Conservation (phyloP, 1,140 invertebrate species). For the Hyles vespertilio region DNA sequence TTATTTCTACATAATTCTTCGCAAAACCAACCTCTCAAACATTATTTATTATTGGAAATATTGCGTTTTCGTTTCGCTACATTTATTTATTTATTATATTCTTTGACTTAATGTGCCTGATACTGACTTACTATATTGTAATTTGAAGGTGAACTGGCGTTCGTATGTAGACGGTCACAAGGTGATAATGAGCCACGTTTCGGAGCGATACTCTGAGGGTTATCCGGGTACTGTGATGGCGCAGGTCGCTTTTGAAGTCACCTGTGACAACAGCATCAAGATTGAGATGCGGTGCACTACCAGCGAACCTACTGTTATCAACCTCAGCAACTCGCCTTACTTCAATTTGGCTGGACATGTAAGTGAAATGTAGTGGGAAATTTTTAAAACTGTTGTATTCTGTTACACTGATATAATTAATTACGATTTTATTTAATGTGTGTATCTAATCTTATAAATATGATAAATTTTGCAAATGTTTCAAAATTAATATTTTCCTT, state of each 20-base stretch:
- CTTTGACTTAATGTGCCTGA: not conserved
- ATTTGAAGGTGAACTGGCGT: slow-evolving; percentile 76
- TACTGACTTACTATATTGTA: not conserved
- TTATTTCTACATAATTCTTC: too few species aligned
- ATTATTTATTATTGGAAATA: too few species aligned
- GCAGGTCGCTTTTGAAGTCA: slow-evolving; percentile 83
- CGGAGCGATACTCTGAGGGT: slow-evolving; percentile 89
- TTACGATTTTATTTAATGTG: too few species aligned
- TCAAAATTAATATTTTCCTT: too few species aligned
- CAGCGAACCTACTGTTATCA: slow-evolving; percentile 88
- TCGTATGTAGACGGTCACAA: slow-evolving; percentile 73
- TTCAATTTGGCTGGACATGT: slow-evolving; percentile 95
- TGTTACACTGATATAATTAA: too few species aligned
- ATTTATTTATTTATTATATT: too few species aligned
- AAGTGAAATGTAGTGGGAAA: slow-evolving; percentile 17
- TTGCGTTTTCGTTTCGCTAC: too few species aligned
- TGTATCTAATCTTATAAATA: too few species aligned
- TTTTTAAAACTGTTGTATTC: not conserved
- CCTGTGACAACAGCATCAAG: slow-evolving; percentile 83
- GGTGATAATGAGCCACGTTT: slow-evolving; percentile 83
- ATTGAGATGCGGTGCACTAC: slow-evolving; percentile 86
- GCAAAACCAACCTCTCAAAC: too few species aligned
- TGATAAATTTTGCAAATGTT: too few species aligned
- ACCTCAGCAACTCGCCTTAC: slow-evolving; percentile 93
- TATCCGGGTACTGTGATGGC: slow-evolving; percentile 87